Conservation (phyloP, 2,888 invertebrate genomes). For the Uloborus plumipes region DNA sequence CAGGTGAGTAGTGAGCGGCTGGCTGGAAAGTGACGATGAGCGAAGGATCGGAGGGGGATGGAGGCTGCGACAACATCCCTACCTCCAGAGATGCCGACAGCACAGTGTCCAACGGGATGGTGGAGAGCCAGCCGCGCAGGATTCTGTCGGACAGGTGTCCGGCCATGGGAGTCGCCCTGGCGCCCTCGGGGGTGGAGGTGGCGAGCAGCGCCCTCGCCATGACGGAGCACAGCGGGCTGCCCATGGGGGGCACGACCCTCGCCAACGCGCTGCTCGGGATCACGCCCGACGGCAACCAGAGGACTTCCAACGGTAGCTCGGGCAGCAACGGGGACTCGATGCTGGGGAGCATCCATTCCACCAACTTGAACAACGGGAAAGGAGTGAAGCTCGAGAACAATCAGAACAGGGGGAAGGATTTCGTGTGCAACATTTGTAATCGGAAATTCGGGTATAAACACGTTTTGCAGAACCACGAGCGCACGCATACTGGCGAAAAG, state of each 20-base stretch:
- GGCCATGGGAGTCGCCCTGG: conserved; percentile 36
- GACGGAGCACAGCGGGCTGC: conserved; percentile 18
- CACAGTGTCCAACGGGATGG: conserved; percentile 54
- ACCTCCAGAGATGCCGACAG: conserved; percentile 58
- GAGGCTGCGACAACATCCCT: conserved; percentile 41
- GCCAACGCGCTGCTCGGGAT: conserved; percentile 47
- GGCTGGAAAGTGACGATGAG: conserved; percentile 60
- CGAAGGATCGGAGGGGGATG: conserved; percentile 57
- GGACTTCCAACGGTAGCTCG: conserved; percentile 21
- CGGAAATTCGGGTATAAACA: conserved; percentile 94
- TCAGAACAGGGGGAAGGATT: conserved; percentile 79
- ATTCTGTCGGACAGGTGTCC: conserved; percentile 42
- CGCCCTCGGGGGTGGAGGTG: conserved; percentile 36
- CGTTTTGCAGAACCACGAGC: conserved; percentile 93
- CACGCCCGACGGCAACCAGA: conserved; percentile 19
- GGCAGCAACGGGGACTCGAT: conserved; percentile 29
- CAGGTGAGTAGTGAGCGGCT: conserved; percentile 57
- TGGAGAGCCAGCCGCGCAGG: conserved; percentile 42
- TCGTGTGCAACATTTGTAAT: conserved; percentile 89
- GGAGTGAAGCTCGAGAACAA: conserved; percentile 11
- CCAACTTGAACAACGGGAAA: conserved; percentile 23
- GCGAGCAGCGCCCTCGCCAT: conserved; percentile 23
- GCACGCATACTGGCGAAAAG: conserved; percentile 94
- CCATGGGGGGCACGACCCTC: conserved; percentile 33
- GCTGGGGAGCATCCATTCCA: conserved; percentile 17